Evolutionary conservation across 2,888 invertebrate genomes (phyloP), one percentile per base, ranked within the genome.

Genomic region (Dorcus parallelipipedus): DNA sequence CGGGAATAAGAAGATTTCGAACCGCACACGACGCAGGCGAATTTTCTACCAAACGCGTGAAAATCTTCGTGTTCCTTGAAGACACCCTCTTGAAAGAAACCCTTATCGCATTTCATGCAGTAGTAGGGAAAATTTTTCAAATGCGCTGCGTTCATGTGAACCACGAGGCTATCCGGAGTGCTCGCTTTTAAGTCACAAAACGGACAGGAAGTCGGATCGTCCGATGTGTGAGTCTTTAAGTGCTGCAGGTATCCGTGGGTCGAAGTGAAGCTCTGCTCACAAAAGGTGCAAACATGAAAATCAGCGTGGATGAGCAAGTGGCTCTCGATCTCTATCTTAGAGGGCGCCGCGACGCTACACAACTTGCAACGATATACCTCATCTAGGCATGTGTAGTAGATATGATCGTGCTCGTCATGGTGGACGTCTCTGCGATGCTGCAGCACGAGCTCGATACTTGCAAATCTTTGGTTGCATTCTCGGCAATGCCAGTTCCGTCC

Each of bases 41-140:
- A 76, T 54, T 81, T 82, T 48, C 79, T 80, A 45, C 81, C 78
- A 48, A 81, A 81, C 38, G 79, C 77, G 71, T 83, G 83, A 9
- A 81, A 81, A 67, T 84, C 83, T 67, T 80, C 79, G 70, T 84
- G 84, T 60, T 83, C 83, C 66, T 80, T 79, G 56, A 80, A 81
- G 64, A 81, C 77, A 42, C 80, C 79, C 47, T 77, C 76, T 67
- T 82, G 81, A 73, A 81, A 81, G 62, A 83, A 83, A 10, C 82
- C 82, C 70, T 82, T 83, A 55, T 80, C 79, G 68, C 83, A 83
- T 6, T 78, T 78, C 49, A 80, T 78, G 68, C 83, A 83, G 58
- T 79, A 78, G 70, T 82, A 82, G 56, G 79, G 79, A 61, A 79
- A 77, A 49, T 76, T 73, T 33, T 73, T 69, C 14, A 74, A 66